Percentiles rank a stretch among this genome's conserved stretches.
Conservation (phyloP, 2,797 vertebrate species). For the Sphaeramia orbicularis region DNA sequence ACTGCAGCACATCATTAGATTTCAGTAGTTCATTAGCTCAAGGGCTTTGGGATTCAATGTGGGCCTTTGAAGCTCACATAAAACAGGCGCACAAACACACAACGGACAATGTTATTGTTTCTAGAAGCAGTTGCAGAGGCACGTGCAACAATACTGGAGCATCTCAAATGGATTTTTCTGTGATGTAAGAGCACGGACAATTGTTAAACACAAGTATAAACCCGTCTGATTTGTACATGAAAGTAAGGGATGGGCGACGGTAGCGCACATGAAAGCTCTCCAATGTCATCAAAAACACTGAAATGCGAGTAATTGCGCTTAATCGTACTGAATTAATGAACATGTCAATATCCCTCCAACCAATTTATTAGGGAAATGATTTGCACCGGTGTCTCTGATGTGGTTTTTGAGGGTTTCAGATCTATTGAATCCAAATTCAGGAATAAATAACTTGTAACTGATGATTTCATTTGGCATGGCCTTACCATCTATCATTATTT, state of each 20-base stretch:
- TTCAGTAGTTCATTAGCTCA: conserved; percentile 61
- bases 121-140: conserved; percentile 22
- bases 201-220: conserved; percentile 9
- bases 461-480: conserved; percentile 37
- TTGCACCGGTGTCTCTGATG: background rate
- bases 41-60: conserved; percentile 33
- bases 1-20: conserved; percentile 34
- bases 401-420: conserved; percentile 22
- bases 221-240: conserved; percentile 37
- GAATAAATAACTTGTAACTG: conserved; percentile 12
- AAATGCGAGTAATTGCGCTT: background rate
- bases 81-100: conserved; percentile 26
- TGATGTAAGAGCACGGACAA: background rate
- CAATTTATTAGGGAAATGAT: conserved; percentile 1
- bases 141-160: conserved; percentile 28
- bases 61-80: conserved; percentile 64
- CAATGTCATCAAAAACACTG: background rate
- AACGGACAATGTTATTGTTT: conserved; percentile 49
- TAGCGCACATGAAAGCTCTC: background rate
- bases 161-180: conserved; percentile 24
- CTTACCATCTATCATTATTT: conserved; percentile 51
- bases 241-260: background rate
- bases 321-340: conserved; percentile 1
- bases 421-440: conserved; percentile 11
- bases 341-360: conserved; percentile 10